Conservation (phyloP, 2,113 vertebrate species). For the Menidia beryllina region DNA sequence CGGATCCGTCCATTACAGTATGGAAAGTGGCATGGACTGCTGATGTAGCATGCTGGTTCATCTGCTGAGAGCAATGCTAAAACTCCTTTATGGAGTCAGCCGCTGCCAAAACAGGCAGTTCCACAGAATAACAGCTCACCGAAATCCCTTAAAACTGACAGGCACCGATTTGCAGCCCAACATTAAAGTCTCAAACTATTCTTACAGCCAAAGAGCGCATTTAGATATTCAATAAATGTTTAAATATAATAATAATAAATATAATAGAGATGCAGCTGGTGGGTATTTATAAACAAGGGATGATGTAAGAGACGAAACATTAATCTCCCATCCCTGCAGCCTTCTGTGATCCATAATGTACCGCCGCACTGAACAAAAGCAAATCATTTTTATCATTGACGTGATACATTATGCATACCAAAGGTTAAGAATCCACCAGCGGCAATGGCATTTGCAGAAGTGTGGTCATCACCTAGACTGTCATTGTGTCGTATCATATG, state of each 20-base stretch:
- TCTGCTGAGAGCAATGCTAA: conserved; percentile 57
- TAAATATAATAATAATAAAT: conserved; percentile 17
- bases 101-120: conserved; percentile 51
- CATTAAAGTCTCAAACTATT: conserved; percentile 19
- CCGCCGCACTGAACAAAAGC: conserved; percentile 4
- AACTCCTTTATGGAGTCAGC: conserved; percentile 32
- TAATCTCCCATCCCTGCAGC: conserved; percentile 31
- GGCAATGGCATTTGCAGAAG: conserved; percentile 32
- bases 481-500: conserved; percentile 56
- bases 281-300: conserved; percentile 33
- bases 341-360: conserved; percentile 27
- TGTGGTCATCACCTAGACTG: conserved; percentile 48
- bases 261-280: conserved; percentile 33
- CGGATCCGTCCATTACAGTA: conserved; percentile 26
- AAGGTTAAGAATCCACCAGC: conserved; percentile 37
- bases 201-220: neutral
- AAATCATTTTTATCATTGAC: conserved; percentile 61
- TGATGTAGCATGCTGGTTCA: conserved; percentile 53
- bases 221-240: conserved; percentile 17
- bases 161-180: conserved; percentile 45
- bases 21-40: conserved; percentile 37
- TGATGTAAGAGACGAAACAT: conserved; percentile 5
- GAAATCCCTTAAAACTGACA: conserved; percentile 60
- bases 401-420: conserved; percentile 43
- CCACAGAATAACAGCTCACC: conserved; percentile 50